Base-by-base conservation (phyloP, 2,888 invertebrate genomes). In the Cheiracanthium punctorium region DNA sequence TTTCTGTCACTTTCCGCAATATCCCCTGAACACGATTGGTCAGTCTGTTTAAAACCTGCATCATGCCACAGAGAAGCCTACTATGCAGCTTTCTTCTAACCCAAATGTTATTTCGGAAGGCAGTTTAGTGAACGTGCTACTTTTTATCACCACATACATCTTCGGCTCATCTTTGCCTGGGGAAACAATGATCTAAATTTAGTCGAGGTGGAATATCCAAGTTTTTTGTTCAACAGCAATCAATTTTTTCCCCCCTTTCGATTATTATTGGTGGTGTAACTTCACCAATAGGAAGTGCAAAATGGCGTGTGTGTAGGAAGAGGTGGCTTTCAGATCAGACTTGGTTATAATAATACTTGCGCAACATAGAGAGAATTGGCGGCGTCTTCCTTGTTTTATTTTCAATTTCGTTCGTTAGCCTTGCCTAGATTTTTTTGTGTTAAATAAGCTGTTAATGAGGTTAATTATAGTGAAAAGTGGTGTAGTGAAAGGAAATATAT, bases 161-260 rank as follows among this genome's bases (percentile, higher is more conserved):
- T n/a, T n/a, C n/a, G n/a, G 58, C 58, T 24, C 58, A 58, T 58
- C 58, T 58, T n/a, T 24, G 58, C 58, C 58, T 24, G 5, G 17
- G 24, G 58, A 58, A 24, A 58, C 58, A 24, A 58, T 58, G 58
- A 58, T 58, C 58, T 58, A 58, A 58, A 58, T 58, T 58, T 58
- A 58, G 58, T 58, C 24, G 20, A 20, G n/a, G 7, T 24, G 24
- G 20, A n/a, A 37, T 37, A 37, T 37, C 10, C 37, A 37, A 37
- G 37, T 37, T 37, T 37, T 37, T 37, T 37, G 10, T 37, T 37
- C 10, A 37, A 37, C 37, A 37, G 37, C 10, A 37, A 37, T 37
- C 37, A 37, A 37, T 24, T 5, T 58, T 58, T 1, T 24, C 24
- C 24, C 17, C 24, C 58, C 58, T 58, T 58, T 58, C 58, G 20